These are phyloP conservation scores for Cataglyphis livida DNA, from an alignment of 2,888 invertebrate species.

Conservation along the genomic window DNA sequence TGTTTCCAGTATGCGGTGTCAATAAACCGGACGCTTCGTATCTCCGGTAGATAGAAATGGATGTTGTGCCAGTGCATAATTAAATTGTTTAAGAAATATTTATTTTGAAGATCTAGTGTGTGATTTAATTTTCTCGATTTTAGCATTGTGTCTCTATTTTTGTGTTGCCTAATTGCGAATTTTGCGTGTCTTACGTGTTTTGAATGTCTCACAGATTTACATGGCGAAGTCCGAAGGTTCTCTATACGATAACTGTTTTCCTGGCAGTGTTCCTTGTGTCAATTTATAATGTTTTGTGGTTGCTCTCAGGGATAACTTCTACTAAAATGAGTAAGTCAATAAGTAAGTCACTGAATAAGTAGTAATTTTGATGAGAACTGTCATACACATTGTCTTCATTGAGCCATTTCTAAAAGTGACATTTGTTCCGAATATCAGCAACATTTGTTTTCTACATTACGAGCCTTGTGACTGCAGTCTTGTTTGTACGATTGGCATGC, in stretches of 20 bases:
- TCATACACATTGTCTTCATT: background rate
- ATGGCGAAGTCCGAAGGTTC: slow-evolving; percentile 82
- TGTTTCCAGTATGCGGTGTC: slow-evolving; percentile 86
- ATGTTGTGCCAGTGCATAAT: background rate
- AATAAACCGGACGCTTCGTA: slow-evolving; percentile 84
- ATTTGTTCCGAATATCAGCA: slow-evolving; percentile 73
- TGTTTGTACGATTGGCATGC: slow-evolving; percentile 87
- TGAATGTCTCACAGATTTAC: slow-evolving; percentile 77
- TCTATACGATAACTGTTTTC: slow-evolving; percentile 77
- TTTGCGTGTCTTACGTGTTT: slow-evolving; percentile 2
- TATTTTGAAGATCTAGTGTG: background rate
- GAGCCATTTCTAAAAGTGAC: background rate
- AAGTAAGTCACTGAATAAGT: too few relatives aligned
- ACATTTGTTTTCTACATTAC: slow-evolving; percentile 87
- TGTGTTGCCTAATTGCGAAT: background rate
- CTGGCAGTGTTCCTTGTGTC: slow-evolving; percentile 74
- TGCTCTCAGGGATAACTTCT: slow-evolving; percentile 78
- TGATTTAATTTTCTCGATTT: background rate
- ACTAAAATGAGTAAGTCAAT: slow-evolving; percentile 80
- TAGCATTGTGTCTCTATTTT: background rate
- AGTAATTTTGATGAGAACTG: background rate
- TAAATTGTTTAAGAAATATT: background rate
- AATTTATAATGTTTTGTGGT: slow-evolving; percentile 76
- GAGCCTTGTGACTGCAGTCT: slow-evolving; percentile 86
- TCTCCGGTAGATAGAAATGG: slow-evolving; percentile 79